phyloP scores from a whole-genome alignment of 2,113 vertebrate species.

The Pangasianodon hypophthalmus region DNA sequence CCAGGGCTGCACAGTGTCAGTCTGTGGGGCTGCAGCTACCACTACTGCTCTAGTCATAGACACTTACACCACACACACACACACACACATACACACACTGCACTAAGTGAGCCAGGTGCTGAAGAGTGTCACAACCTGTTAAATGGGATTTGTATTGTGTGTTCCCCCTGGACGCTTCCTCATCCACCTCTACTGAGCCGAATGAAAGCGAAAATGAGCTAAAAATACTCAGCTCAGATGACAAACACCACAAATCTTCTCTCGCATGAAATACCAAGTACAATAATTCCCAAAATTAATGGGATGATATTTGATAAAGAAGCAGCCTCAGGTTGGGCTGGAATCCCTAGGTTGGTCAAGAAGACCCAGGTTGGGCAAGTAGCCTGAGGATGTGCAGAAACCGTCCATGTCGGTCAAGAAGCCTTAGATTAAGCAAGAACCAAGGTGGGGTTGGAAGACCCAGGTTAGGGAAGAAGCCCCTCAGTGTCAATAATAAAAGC shows the following conservation, averaged over 20 bases:
- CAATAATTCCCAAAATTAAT: neutral
- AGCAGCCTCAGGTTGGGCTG: neutral
- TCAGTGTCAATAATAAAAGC: no score
- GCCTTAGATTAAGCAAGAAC: neutral
- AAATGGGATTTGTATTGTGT: conserved; percentile 64
- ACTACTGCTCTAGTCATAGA: neutral
- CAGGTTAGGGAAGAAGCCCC: neutral
- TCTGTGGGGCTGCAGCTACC: neutral
- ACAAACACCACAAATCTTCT: neutral
- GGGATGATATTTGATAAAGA: neutral
- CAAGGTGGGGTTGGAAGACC: neutral
- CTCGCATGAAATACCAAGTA: neutral
- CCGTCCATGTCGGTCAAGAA: neutral
- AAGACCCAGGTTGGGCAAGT: neutral
- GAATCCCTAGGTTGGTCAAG: neutral
- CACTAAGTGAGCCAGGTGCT: conserved; percentile 52
- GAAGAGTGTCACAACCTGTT: conserved; percentile 63
- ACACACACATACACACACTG: conserved; percentile 45
- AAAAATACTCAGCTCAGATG: conserved; percentile 28
- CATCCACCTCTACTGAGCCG: conserved; percentile 36
- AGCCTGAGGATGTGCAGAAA: neutral
- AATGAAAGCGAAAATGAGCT: conserved; percentile 20
- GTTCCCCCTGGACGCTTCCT: conserved; percentile 55
- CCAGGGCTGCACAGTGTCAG: neutral
- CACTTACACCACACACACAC: neutral